A percentile compares a stretch with the other conserved stretches of the same genome.
These are phyloP conservation scores for Phaenicophaeus curvirostris DNA, from an alignment of 2,797 vertebrate species.

Conservation along the genomic window DNA sequence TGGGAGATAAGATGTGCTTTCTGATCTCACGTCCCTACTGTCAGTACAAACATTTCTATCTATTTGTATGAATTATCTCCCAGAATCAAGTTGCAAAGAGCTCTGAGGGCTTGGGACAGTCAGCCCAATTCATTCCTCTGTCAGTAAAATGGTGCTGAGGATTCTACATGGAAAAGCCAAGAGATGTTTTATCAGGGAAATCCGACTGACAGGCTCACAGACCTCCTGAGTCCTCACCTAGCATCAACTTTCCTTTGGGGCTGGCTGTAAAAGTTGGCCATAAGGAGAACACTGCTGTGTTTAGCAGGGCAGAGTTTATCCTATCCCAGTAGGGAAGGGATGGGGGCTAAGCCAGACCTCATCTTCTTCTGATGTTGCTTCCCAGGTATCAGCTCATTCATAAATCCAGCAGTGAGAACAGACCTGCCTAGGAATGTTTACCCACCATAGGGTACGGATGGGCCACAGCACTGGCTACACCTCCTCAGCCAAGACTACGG, in stretches of 20 bases:
- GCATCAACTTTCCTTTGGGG: neutral
- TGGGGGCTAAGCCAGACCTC: neutral
- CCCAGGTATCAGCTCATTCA: neutral
- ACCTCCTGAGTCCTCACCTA: neutral
- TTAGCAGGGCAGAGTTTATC: neutral
- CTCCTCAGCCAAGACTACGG: neutral
- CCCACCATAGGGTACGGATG: neutral
- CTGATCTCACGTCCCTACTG: neutral
- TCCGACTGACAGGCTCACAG: neutral
- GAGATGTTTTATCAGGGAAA: neutral
- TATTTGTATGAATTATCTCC: neutral
- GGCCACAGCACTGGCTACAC: neutral
- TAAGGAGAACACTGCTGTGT: neutral
- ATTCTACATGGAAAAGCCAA: neutral
- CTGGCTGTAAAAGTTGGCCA: neutral
- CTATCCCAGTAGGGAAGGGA: neutral
- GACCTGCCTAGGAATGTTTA: neutral
- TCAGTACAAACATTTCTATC: neutral
- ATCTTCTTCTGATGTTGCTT: neutral
- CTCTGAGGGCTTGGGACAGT: neutral
- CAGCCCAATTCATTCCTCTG: neutral
- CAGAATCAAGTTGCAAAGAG: neutral
- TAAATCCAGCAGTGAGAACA: fast-evolving
- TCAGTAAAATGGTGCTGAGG: neutral
- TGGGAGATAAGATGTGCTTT: neutral